Conservation (phyloP, 2,797 vertebrate genomes). For the Phataginus tricuspis region DNA sequence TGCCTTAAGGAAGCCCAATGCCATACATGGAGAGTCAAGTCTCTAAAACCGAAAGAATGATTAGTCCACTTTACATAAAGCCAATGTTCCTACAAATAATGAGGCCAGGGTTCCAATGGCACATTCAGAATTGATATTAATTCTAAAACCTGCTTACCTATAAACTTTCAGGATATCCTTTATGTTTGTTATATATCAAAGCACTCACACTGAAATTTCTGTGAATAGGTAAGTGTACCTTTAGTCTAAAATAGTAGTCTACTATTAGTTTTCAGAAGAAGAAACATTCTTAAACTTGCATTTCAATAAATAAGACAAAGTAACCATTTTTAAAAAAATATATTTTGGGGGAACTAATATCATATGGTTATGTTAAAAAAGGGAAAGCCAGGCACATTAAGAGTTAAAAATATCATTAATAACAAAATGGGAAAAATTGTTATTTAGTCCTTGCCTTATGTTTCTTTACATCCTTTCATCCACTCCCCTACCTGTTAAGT, state of each 20-base stretch:
- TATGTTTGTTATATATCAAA: background rate
- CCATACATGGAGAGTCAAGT: conserved; percentile 1
- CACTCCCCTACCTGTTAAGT: background rate
- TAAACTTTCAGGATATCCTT: background rate
- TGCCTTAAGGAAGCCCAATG: conserved; percentile 10
- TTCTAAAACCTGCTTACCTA: conserved; percentile 32
- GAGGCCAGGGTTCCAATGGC: background rate
- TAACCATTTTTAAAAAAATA: background rate
- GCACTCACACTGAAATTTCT: background rate
- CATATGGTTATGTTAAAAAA: background rate
- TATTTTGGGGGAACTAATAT: background rate
- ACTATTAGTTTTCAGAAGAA: conserved; percentile 40
- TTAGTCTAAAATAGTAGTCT: conserved; percentile 5
- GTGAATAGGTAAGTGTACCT: background rate
- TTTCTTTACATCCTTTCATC: background rate
- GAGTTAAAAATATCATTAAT: background rate
- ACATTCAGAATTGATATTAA: conserved; percentile 1
- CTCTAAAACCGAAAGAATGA: conserved; percentile 26
- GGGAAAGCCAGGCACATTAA: background rate
- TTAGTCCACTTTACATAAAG: background rate
- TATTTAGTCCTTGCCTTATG: background rate
- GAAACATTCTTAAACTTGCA: background rate
- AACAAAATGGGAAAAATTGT: background rate
- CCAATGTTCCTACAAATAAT: background rate
- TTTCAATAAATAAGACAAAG: conserved; percentile 37